Base-by-base conservation (phyloP, 2,113 vertebrate genomes). In the Corydoras sp. region DNA sequence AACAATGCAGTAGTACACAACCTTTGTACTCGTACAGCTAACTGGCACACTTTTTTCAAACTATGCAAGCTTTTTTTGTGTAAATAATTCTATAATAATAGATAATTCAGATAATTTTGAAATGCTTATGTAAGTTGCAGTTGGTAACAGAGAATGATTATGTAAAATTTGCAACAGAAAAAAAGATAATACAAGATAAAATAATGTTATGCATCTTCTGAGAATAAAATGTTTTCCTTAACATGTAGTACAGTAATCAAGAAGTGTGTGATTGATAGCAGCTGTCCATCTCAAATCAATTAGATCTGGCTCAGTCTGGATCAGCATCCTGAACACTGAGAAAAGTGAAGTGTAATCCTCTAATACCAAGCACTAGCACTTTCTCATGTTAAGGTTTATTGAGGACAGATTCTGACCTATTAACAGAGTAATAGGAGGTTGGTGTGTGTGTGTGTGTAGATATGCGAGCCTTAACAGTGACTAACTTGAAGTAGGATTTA, bases 251-350 rank as follows among this genome's bases (percentile, higher is more conserved):
- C 4, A 70, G 61, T 66, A 66, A 66, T 76, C 35, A 58, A 35
- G 12, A 18, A 53, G 59, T 71, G 69, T 67, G 50, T 61, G 49
- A 71, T 58, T 10, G 43, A 32, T 48, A 24, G 51, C 71, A 80
- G 54, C 75, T 80, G 78, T 29, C 58, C n/a, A 14, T 49, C 51
- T 71, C 66, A 55, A 15, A 62, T 72, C 74, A 62, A n/a, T 74
- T 64, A 76, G 81, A 81, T 83, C 78, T 76, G 65, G 67, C 43
- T 83, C 82, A 81, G 70, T 87, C 79, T 75, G 68, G 67, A 58
- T 83, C 82, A 83, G 79, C 80, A 71, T 74, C 76, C 80, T 53
- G 72, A 63, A 72, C 35, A 30, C 12, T 77, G 73, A n/a, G 54
- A 61, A 49, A 69, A 71, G 62, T 64, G 35, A 31, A 54, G 53